Conservation (phyloP, 2,797 vertebrate species). For the Muraenolepis orangiensis region DNA sequence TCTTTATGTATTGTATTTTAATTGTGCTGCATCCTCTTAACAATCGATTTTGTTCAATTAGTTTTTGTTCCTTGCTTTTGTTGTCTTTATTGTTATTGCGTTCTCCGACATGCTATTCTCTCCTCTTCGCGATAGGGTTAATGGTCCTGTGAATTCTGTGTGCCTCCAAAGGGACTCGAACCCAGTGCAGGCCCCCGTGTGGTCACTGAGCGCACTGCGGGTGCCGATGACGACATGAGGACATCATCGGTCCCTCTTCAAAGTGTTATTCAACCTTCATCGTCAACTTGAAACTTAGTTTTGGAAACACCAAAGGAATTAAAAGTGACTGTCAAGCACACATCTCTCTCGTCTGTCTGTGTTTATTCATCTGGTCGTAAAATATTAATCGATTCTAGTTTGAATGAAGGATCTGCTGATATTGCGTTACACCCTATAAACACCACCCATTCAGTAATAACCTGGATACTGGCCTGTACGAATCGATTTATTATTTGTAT, state of each 20-base stretch:
- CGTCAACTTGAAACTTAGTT: constrained; percentile 46
- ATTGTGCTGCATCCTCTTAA: not conserved
- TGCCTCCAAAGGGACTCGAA: constrained; percentile 61
- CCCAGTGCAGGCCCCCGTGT: constrained; percentile 42
- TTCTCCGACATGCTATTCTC: constrained; percentile 3
- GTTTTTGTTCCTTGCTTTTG: not conserved
- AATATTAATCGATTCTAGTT: not conserved
- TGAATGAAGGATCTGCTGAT: not conserved
- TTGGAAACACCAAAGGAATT: constrained; percentile 76
- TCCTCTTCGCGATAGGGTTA: constrained; percentile 12
- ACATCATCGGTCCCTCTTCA: constrained; percentile 24
- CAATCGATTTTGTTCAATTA: not conserved
- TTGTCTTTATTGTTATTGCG: not conserved
- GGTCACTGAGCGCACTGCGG: constrained; percentile 40
- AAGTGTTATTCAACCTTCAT: constrained; percentile 36
- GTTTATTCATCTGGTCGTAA: not conserved
- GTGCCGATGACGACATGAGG: constrained; percentile 21
- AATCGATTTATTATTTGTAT: not conserved
- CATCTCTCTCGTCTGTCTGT: constrained; percentile 19
- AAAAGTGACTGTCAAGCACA: constrained; percentile 60
- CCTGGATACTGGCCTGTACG: not conserved
- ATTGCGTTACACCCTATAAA: not conserved
- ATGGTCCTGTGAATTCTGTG: constrained; percentile 47
- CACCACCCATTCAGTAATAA: not conserved
- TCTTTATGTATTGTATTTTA: not conserved